Conservation (phyloP, 2,113 vertebrate species). For the Peromyscus polionotus region DNA sequence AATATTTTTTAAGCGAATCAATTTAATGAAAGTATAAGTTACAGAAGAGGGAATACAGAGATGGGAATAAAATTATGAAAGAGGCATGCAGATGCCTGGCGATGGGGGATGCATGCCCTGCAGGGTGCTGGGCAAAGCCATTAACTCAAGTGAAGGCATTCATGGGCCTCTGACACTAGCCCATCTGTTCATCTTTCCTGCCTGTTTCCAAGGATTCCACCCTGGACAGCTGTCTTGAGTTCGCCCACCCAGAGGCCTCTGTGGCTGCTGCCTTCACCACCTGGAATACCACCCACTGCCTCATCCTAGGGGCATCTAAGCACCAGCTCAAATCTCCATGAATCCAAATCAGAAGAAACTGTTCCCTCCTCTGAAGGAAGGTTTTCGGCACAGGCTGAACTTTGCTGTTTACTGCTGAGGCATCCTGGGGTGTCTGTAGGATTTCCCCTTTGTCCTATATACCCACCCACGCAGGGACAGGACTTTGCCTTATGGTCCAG, state of each 20-base stretch:
- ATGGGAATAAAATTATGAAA: neutral
- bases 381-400: neutral
- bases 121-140: neutral
- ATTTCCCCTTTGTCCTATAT: neutral
- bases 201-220: neutral
- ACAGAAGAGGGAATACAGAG: neutral
- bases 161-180: neutral
- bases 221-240: neutral
- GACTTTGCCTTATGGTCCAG: conserved; percentile 4
- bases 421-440: neutral
- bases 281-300: neutral
- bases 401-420: neutral
- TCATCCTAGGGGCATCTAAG: neutral
- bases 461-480: too few relatives aligned
- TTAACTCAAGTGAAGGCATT: neutral
- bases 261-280: neutral
- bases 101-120: neutral
- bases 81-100: neutral
- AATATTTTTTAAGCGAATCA: neutral
- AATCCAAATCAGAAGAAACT: neutral
- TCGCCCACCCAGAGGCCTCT: neutral
- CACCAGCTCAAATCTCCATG: neutral
- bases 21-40: neutral
- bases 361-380: neutral
- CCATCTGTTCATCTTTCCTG: neutral